phyloP scores from a whole-genome alignment of 1,140 invertebrate species.

The Lucilia sericata region DNA sequence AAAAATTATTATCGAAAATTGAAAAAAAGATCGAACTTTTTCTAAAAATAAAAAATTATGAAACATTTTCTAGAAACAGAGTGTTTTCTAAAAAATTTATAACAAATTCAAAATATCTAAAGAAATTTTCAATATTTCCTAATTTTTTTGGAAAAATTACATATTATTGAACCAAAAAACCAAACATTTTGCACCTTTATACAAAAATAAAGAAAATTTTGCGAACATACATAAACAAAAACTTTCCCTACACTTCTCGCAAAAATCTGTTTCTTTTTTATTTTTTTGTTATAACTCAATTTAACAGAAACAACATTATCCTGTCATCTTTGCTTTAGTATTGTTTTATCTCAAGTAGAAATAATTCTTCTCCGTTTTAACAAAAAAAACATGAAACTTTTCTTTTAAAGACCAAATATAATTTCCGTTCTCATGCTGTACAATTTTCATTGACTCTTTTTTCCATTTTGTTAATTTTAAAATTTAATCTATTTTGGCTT shows the following conservation, averaged over 20 bases:
- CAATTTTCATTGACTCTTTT: too few species aligned
- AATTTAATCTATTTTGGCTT: background rate
- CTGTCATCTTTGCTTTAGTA: background rate
- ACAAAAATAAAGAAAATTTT: too few species aligned
- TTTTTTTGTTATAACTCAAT: background rate
- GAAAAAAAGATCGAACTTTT: too few species aligned
- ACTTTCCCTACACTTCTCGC: background rate
- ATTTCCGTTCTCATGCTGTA: background rate
- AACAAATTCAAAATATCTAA: too few species aligned
- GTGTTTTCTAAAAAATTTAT: too few species aligned
- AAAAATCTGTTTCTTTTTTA: background rate
- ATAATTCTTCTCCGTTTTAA: background rate
- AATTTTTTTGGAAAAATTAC: too few species aligned
- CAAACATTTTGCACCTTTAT: too few species aligned
- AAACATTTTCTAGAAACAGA: too few species aligned
- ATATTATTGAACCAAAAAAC: too few species aligned
- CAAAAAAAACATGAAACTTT: background rate
- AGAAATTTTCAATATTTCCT: too few species aligned
- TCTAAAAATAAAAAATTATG: too few species aligned
- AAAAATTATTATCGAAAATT: too few species aligned
- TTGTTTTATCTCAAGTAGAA: background rate
- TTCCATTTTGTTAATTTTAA: background rate
- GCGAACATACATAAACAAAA: background rate
- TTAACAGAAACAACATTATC: background rate
- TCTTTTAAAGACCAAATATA: slow-evolving; percentile 11